Conservation (phyloP, 2,113 vertebrate genomes). For the Myrmecophaga tridactyla region DNA sequence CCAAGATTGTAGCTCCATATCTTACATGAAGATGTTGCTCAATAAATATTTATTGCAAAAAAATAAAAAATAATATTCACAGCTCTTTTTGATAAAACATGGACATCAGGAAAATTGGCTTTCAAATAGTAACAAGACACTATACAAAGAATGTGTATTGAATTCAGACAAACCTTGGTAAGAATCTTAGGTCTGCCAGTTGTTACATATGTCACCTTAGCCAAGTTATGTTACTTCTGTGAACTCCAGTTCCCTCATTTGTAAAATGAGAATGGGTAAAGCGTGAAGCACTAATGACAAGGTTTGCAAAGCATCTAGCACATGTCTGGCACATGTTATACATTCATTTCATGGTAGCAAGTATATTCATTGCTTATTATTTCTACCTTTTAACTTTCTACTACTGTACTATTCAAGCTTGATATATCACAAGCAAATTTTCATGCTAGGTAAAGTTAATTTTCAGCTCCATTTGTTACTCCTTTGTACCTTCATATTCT, state of each 20-base stretch:
- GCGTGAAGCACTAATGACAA: background rate
- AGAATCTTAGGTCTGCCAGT: background rate
- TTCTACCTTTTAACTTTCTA: background rate
- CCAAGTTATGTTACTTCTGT: background rate
- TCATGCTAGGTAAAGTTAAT: background rate
- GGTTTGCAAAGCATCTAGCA: background rate
- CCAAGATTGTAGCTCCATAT: background rate
- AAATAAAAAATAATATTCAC: background rate
- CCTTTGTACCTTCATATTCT: background rate
- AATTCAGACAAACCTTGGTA: background rate
- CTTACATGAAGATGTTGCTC: background rate
- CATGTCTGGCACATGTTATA: background rate
- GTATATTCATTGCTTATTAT: background rate
- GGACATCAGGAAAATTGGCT: background rate
- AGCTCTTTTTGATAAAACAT: background rate
- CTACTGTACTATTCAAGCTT: background rate
- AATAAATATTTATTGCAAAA: background rate
- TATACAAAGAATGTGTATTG: background rate
- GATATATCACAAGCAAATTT: background rate
- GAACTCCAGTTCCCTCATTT: background rate
- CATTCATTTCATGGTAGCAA: background rate
- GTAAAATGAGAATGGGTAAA: background rate
- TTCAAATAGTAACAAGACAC: background rate
- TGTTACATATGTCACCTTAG: background rate
- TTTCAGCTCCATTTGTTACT: background rate